A percentile compares a stretch with the other conserved stretches of the same genome.
Evolutionary conservation across 2,888 invertebrate genomes (phyloP).

Genomic region (Caenorhabditis wallacei): DNA sequence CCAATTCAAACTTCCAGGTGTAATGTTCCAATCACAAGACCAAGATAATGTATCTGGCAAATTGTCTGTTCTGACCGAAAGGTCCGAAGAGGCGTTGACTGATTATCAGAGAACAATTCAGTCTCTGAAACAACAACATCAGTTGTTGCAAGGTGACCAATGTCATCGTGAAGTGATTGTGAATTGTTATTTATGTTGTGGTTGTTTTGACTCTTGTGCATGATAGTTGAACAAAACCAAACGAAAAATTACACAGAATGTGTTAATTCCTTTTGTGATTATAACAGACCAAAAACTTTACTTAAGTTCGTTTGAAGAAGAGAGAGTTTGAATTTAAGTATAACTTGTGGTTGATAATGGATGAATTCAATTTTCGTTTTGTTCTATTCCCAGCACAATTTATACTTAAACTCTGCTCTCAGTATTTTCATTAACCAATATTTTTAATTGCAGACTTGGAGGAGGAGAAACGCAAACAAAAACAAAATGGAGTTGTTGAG

Average conservation of each 20-base stretch:
- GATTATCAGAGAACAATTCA: slow-evolving; percentile 80
- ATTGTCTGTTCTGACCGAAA: slow-evolving; percentile 81
- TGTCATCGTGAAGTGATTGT: slow-evolving; percentile 54
- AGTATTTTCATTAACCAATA: not conserved
- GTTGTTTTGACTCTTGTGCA: slow-evolving; percentile 39
- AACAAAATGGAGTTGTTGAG: slow-evolving; percentile 65
- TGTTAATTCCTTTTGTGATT: not conserved
- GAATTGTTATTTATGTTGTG: slow-evolving; percentile 37
- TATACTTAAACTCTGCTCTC: too few relatives aligned
- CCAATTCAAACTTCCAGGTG: slow-evolving; percentile 46
- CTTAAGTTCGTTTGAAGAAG: not conserved
- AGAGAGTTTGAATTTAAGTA: not conserved
- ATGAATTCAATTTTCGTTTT: too few relatives aligned
- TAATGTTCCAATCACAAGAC: slow-evolving; percentile 64
- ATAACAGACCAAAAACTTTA: slow-evolving; percentile 19
- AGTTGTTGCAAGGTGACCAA: slow-evolving; percentile 74
- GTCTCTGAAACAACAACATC: slow-evolving; percentile 78
- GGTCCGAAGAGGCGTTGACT: slow-evolving; percentile 81
- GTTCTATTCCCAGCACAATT: too few relatives aligned
- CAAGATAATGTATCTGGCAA: slow-evolving; percentile 80
- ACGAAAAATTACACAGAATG: too few relatives aligned
- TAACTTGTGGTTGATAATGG: too few relatives aligned
- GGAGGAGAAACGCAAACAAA: slow-evolving; percentile 69
- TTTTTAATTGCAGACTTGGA: slow-evolving; percentile 67
- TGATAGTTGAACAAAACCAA: slow-evolving; percentile 18